Evolutionary conservation across 2,113 vertebrate species (phyloP).

Genomic region (Semnornis frantzii): DNA sequence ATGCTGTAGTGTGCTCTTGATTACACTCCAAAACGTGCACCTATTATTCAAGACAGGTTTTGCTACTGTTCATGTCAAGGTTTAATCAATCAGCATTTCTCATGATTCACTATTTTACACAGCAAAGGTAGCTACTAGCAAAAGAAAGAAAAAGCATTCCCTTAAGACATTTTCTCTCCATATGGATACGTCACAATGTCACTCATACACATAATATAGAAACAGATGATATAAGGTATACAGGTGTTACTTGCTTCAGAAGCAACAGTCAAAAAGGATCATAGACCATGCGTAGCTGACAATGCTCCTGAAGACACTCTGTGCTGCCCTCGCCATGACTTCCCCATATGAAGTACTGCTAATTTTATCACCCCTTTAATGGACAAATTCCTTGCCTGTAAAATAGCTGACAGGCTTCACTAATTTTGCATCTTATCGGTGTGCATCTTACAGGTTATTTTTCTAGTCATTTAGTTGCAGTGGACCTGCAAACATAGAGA

Average conservation of each 20-base stretch:
- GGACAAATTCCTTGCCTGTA: not conserved
- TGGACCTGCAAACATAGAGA: not conserved
- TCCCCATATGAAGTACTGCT: not conserved
- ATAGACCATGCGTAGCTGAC: not conserved
- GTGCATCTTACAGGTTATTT: not conserved
- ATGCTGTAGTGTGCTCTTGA: not conserved
- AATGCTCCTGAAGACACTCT: not conserved
- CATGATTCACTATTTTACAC: not conserved
- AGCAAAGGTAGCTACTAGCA: not conserved
- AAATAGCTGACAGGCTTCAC: not conserved
- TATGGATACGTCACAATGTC: not conserved
- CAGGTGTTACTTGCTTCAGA: not conserved
- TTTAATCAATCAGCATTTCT: not conserved
- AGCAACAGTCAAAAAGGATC: not conserved
- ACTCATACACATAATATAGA: not conserved
- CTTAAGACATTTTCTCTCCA: not conserved
- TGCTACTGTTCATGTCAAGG: not conserved
- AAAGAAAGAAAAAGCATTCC: not conserved
- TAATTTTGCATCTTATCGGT: not conserved
- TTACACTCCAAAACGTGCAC: not conserved
- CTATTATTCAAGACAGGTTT: not conserved
- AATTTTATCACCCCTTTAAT: not conserved
- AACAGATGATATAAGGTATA: not conserved
- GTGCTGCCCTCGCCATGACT: not conserved
- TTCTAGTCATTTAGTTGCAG: fast-evolving